Conservation (phyloP, 2,797 vertebrate genomes). For the Sebastes nivosus region DNA sequence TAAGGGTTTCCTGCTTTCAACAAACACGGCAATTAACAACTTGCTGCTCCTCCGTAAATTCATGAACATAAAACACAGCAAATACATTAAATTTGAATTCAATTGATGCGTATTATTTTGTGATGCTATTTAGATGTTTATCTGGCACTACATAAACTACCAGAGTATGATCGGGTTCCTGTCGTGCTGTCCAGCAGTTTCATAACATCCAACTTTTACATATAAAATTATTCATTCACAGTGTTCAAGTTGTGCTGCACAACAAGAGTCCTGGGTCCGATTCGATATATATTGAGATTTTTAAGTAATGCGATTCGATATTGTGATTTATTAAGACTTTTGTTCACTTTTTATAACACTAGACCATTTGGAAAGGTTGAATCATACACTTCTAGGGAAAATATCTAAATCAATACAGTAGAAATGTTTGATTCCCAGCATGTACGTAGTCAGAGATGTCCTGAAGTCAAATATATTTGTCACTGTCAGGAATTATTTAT, state of each 20-base stretch:
- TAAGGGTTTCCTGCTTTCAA: conserved; percentile 22
- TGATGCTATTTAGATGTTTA: not conserved
- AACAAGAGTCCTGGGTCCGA: not conserved
- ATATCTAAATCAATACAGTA: no score
- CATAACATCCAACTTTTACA: not conserved
- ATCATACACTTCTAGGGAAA: no score
- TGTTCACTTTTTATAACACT: no score
- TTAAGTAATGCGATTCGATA: not conserved
- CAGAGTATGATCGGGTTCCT: not conserved
- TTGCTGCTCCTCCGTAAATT: not conserved
- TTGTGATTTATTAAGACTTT: no score
- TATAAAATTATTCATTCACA: not conserved
- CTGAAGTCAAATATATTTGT: no score
- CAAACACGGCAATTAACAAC: not conserved
- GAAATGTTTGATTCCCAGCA: no score
- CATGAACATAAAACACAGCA: not conserved
- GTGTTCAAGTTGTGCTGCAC: not conserved
- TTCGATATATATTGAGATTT: no score
- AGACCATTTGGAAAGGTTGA: no score
- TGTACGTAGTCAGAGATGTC: no score
- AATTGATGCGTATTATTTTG: not conserved
- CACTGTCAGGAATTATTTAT: no score
- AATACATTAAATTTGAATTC: not conserved
- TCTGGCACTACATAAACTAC: not conserved
- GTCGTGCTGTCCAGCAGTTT: not conserved